phyloP scores from a whole-genome alignment of 2,797 vertebrate species.

The Poecilia picta region DNA sequence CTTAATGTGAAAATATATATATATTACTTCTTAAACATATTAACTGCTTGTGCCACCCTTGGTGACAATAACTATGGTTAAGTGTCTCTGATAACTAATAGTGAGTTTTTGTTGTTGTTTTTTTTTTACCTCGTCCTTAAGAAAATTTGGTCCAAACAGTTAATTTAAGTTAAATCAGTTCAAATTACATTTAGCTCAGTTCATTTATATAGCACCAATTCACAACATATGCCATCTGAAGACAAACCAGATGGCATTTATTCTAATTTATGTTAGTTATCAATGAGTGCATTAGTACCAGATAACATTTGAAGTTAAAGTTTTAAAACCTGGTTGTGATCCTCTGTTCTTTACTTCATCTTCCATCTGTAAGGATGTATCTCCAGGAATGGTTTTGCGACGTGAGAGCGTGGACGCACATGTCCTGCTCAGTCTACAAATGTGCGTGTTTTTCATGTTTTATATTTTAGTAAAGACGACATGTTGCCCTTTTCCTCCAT shows the following conservation, averaged over 20 bases:
- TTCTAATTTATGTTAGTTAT: too few relatives aligned
- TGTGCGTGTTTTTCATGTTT: neutral
- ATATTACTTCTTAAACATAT: neutral
- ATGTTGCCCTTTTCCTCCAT: conserved; percentile 49
- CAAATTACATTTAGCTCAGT: too few relatives aligned
- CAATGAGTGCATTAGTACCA: too few relatives aligned
- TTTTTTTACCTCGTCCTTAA: neutral
- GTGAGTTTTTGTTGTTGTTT: neutral
- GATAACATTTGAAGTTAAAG: neutral
- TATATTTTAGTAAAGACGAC: conserved; percentile 19
- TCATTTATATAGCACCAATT: too few relatives aligned
- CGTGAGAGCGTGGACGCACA: neutral
- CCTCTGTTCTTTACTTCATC: neutral
- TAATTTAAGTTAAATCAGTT: neutral
- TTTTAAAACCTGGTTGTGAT: neutral
- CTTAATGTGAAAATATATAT: neutral
- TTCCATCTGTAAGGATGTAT: neutral
- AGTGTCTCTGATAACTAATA: neutral
- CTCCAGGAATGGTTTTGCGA: conserved; percentile 5
- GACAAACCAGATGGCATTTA: too few relatives aligned
- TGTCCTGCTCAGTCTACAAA: conserved; percentile 5
- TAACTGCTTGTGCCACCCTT: neutral
- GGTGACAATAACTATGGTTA: neutral
- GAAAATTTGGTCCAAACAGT: neutral
- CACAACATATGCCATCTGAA: too few relatives aligned